Evolutionary conservation across 2,888 invertebrate genomes (phyloP).

Genomic region (Drosophila diplacantha): DNA sequence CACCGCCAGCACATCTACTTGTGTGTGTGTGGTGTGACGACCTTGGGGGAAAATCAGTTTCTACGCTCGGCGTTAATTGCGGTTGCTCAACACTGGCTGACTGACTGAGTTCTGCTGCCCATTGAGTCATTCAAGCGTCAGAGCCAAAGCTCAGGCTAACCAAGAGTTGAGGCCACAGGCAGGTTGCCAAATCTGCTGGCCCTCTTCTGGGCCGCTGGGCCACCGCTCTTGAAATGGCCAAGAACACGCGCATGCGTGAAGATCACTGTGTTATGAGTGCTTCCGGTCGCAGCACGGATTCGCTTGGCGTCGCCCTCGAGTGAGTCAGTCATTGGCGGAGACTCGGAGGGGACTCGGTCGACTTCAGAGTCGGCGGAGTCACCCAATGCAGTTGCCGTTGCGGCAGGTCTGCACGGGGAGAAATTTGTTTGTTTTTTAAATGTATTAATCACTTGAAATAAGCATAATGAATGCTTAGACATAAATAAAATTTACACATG

Average conservation of each 20-base stretch:
- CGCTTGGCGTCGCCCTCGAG: conserved; percentile 40
- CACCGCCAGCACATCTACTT: conserved; percentile 29
- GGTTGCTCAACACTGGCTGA: conserved; percentile 53
- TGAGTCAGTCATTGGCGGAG: conserved; percentile 51
- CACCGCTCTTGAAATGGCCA: conserved; percentile 49
- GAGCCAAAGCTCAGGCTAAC: conserved; percentile 5
- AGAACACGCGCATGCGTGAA: conserved; percentile 70
- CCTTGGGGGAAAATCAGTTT: conserved; percentile 53
- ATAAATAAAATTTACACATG: too few relatives aligned
- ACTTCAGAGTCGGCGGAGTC: conserved; percentile 38
- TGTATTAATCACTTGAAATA: neutral
- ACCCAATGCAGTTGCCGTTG: conserved; percentile 51
- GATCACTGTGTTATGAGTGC: conserved; percentile 63
- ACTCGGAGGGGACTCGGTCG: conserved; percentile 13
- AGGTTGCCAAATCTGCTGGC: conserved; percentile 49
- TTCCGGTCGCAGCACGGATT: conserved; percentile 62
- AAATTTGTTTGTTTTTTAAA: neutral
- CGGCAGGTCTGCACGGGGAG: conserved; percentile 55
- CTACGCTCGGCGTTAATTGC: conserved; percentile 48
- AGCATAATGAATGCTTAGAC: too few relatives aligned
- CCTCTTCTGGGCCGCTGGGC: conserved; percentile 32
- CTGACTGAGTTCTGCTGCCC: conserved; percentile 47
- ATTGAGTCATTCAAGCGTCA: conserved; percentile 44
- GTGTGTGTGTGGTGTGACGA: conserved; percentile 48
- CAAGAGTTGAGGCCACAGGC: conserved; percentile 9